Evolutionary conservation across 2,113 vertebrate species (phyloP), one percentile per base, ranked within the genome.

Genomic region (Melospiza georgiana): DNA sequence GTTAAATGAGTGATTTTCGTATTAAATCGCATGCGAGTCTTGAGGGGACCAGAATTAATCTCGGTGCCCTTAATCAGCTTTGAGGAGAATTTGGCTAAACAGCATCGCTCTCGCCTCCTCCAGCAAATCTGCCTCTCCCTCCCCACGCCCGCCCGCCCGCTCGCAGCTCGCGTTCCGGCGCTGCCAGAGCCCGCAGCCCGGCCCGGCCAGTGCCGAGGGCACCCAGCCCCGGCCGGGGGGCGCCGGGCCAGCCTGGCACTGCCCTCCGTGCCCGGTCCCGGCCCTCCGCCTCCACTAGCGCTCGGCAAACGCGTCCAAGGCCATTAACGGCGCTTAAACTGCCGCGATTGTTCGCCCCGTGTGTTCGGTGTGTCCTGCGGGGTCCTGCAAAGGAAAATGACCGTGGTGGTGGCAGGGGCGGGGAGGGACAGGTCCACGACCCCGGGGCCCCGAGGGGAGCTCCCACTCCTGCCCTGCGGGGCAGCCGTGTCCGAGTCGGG

Each of bases 71-170:
- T 89, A 78, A 95, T 84, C 84, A 94, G 87, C 84, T 94, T 71
- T 54, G 48, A 87, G 81, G 19, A 74, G 57, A 87, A 93, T 94
- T 87, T 95, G 96, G 92, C 90, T 95, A 82, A 91, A 94, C 57
- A 84, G 69, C 89, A 69, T 55, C 68, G 18, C 84, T 84, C 67
- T 88, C 65, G 73, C 94, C 93, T 95, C 91, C 93, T 90, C 91
- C 89, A 86, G 73, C 68, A 95, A 95, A 96, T 89, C 93, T 95
- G 96, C 91, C 86, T 93, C 69, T 73, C 54, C 81, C 65, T 78
- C 76, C 81, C 58, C 62, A 43, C 82, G 72, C 69, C 51, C 49
- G 39, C 51, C 76, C 66, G 76, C 84, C 89, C 39, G 58, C 84
- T 91, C 87, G 21, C 68, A 77, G 44, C 66, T 81, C 44, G 7